Conservation (phyloP, 2,797 vertebrate species). For the Paedocypris micromegethes region DNA sequence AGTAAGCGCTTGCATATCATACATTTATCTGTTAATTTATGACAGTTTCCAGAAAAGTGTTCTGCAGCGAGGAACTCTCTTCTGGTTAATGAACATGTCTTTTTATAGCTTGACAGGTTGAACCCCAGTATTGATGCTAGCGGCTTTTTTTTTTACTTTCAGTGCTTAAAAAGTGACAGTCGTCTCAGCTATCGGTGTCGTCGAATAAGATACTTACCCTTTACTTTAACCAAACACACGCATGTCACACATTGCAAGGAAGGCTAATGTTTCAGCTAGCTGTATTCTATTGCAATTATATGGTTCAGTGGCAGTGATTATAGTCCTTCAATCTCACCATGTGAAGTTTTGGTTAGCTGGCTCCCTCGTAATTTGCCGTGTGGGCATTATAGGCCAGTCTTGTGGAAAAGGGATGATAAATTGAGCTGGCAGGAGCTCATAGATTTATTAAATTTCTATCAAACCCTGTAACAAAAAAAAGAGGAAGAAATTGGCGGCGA, state of each 20-base stretch:
- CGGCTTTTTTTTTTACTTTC: no score
- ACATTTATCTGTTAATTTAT: no score
- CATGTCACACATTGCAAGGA: constrained; percentile 91
- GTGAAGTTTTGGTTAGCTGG: constrained; percentile 88
- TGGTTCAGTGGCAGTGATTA: constrained; percentile 98
- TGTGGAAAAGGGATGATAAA: constrained; percentile 81
- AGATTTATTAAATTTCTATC: constrained; percentile 99
- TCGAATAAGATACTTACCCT: constrained; percentile 49
- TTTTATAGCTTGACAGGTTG: no score
- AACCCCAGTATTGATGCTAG: no score
- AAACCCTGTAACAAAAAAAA: constrained; percentile 74
- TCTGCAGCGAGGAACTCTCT: no score
- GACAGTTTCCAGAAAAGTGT: no score
- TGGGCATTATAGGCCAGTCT: constrained; percentile 85
- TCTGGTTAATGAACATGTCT: no score
- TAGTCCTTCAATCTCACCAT: constrained; percentile 82
- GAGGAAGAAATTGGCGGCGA: constrained; percentile 77
- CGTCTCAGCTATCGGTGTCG: constrained; percentile 46
- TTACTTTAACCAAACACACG: constrained; percentile 62
- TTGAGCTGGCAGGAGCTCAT: constrained; percentile 83
- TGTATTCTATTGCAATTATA: constrained; percentile 97
- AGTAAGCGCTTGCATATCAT: no score
- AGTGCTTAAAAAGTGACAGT: neutral
- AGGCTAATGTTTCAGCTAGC: constrained; percentile 93
- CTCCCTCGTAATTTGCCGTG: constrained; percentile 84